Conservation (phyloP, 2,797 vertebrate species). For the Molothrus aeneus region DNA sequence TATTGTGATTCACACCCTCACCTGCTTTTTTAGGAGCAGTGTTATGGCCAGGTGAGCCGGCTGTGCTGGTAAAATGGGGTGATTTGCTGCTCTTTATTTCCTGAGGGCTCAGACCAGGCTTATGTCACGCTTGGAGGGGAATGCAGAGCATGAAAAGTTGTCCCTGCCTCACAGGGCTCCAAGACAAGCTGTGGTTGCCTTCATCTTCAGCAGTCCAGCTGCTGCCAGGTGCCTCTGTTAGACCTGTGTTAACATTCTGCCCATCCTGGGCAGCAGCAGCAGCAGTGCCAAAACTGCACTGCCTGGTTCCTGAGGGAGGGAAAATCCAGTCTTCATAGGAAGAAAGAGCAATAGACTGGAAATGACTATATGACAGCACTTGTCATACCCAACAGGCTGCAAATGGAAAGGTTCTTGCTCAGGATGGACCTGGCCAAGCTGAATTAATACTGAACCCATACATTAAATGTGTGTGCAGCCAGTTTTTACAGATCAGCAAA, state of each 20-base stretch:
- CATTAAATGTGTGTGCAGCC: background rate
- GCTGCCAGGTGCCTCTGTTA: background rate
- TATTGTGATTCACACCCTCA: background rate
- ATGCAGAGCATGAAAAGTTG: background rate
- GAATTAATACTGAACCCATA: conserved; percentile 3
- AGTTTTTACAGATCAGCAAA: background rate
- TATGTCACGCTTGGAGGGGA: rapidly evolving
- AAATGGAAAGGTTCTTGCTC: background rate
- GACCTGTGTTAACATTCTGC: background rate
- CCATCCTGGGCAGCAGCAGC: background rate
- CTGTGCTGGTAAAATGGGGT: background rate
- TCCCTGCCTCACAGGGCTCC: background rate
- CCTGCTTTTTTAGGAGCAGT: background rate
- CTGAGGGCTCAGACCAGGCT: background rate
- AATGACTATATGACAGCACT: conserved; percentile 38
- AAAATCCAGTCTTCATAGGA: background rate
- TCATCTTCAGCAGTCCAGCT: background rate
- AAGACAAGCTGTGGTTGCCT: background rate
- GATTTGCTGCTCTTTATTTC: background rate
- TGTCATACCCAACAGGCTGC: conserved; percentile 14
- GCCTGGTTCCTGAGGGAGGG: background rate
- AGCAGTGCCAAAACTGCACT: background rate
- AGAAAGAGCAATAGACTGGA: conserved; percentile 41
- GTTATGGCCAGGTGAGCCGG: background rate
- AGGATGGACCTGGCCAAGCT: background rate